Evolutionary conservation across 1,140 invertebrate genomes (phyloP).

Genomic region (Oncopeltus fasciatus): DNA sequence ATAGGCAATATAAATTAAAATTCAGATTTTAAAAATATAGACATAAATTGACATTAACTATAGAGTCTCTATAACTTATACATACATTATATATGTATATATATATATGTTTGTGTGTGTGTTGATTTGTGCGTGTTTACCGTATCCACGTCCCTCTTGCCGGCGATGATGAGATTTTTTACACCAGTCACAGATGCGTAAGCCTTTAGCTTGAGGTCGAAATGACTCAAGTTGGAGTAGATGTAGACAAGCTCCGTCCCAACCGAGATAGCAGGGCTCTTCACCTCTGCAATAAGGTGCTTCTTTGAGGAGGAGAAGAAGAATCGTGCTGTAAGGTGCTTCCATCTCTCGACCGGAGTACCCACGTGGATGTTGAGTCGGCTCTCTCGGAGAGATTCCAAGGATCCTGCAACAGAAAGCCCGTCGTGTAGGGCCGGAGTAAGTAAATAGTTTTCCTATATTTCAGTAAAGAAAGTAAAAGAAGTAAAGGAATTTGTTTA

Average conservation of each 20-base stretch:
- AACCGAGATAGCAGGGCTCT: conserved; percentile 44
- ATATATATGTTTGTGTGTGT: neutral
- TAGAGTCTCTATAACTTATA: too few relatives aligned
- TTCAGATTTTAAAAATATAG: too few relatives aligned
- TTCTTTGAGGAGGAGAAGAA: conserved; percentile 50
- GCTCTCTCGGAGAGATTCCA: conserved; percentile 45
- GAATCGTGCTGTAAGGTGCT: conserved; percentile 46
- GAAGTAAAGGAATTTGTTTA: too few relatives aligned
- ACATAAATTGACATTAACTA: neutral
- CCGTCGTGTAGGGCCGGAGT: too few relatives aligned
- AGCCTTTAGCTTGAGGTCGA: conserved; percentile 52
- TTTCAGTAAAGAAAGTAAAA: too few relatives aligned
- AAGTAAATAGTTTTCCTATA: too few relatives aligned
- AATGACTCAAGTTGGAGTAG: conserved; percentile 42
- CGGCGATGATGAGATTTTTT: conserved; percentile 43
- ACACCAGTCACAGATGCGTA: conserved; percentile 55
- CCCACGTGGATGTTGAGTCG: conserved; percentile 54
- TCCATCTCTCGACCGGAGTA: conserved; percentile 48
- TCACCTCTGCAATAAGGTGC: conserved; percentile 52
- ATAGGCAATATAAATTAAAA: too few relatives aligned
- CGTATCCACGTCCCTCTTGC: conserved; percentile 42
- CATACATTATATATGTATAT: neutral
- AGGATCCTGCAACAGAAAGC: conserved; percentile 36
- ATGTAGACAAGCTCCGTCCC: conserved; percentile 45
- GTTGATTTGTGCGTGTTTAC: conserved; percentile 28